Evolutionary conservation across 2,113 vertebrate species (phyloP).

Genomic region (Entomyzon cyanotis): DNA sequence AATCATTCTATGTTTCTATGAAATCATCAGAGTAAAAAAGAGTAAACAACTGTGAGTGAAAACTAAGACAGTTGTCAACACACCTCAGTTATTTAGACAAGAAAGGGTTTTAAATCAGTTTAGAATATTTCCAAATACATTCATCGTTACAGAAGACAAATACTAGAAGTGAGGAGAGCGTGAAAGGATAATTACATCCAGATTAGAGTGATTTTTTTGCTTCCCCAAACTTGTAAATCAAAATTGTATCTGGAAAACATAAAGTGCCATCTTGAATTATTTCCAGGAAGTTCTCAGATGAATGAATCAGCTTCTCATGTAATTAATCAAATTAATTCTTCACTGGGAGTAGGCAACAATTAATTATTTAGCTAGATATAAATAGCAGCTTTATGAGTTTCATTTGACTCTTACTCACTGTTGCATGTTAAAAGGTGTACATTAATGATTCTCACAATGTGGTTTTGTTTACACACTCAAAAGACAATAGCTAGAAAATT

Average conservation of each 20-base stretch:
- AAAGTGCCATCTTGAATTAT: background rate
- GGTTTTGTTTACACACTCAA: background rate
- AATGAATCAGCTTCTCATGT: conserved; percentile 16
- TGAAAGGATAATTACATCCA: background rate
- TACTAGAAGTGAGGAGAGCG: background rate
- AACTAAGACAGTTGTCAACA: background rate
- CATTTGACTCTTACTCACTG: conserved; percentile 23
- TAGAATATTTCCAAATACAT: background rate
- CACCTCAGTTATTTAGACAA: background rate
- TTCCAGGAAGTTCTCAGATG: background rate
- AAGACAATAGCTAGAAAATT: background rate
- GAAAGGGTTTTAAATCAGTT: background rate
- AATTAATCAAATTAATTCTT: conserved; percentile 45
- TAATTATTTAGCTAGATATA: conserved; percentile 27
- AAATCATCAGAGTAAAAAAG: background rate
- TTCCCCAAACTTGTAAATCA: background rate
- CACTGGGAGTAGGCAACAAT: conserved; percentile 10
- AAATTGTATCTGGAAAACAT: background rate
- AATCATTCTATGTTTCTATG: background rate
- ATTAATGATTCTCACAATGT: background rate
- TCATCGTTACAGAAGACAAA: background rate
- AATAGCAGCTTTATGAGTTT: conserved; percentile 34
- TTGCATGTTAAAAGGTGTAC: background rate
- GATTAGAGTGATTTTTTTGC: background rate
- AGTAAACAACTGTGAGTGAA: background rate